Evolutionary conservation across 2,797 vertebrate species (phyloP).

Genomic region (Clarias platycephalus): DNA sequence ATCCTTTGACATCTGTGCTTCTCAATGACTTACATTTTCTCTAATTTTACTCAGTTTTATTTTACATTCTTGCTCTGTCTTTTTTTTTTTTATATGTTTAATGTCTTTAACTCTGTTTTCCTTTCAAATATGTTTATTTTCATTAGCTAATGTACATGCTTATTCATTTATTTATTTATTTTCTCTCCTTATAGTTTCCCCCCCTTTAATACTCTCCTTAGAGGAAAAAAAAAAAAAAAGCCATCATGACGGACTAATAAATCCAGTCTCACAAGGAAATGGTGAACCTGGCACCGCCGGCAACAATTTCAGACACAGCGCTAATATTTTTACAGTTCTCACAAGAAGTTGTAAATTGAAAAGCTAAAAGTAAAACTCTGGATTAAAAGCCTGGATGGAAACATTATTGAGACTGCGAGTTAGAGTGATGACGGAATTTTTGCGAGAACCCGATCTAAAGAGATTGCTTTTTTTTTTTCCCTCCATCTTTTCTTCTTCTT

Average conservation of each 20-base stretch:
- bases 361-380: background rate
- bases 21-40: too few species aligned
- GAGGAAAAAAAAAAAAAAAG: background rate
- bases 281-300: background rate
- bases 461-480: background rate
- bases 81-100: background rate
- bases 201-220: too few species aligned
- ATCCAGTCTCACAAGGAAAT: background rate
- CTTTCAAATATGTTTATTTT: background rate
- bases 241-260: background rate
- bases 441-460: background rate
- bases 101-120: background rate
- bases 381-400: conserved; percentile 7
- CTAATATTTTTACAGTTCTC: background rate
- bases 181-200: too few species aligned
- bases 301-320: background rate
- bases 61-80: background rate
- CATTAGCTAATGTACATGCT: background rate
- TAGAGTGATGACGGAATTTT: background rate
- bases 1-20: background rate
- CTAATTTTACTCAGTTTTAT: background rate
- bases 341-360: background rate
- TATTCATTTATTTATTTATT: background rate
- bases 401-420: background rate
- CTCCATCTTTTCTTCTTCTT: background rate